phyloP scores from a whole-genome alignment of 1,140 invertebrate species.

The Euwallacea fornicatus region DNA sequence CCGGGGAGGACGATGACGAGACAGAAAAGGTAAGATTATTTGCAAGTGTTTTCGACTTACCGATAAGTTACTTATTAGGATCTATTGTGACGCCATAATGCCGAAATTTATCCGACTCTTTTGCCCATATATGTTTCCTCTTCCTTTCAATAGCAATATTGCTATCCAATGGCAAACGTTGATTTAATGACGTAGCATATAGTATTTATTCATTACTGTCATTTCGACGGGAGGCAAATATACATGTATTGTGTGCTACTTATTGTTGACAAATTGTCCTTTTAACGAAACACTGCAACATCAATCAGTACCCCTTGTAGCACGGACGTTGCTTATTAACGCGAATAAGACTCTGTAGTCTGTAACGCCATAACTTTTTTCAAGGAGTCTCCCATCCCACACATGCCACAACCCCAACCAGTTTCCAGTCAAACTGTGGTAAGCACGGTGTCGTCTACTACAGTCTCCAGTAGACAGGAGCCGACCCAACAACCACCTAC shows the following conservation, averaged over 20 bases:
- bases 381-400: constrained; percentile 46
- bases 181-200: too few species aligned
- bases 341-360: neutral
- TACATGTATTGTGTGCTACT: too few species aligned
- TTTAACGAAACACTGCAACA: too few species aligned
- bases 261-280: too few species aligned
- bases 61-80: neutral
- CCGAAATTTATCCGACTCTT: neutral
- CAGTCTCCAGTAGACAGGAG: constrained; percentile 41
- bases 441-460: constrained; percentile 37
- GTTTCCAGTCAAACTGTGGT: constrained; percentile 34
- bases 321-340: neutral
- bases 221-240: too few species aligned
- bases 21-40: constrained; percentile 49
- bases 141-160: too few species aligned
- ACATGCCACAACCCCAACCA: constrained; percentile 37
- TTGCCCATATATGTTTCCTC: neutral
- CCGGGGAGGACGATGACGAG: constrained; percentile 78
- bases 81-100: too few species aligned
- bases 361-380: constrained; percentile 2
- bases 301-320: neutral
- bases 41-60: constrained; percentile 1
- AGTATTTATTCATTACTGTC: too few species aligned
- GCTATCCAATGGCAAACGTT: too few species aligned
- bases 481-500: constrained; percentile 45